Evolutionary conservation across 2,797 vertebrate species (phyloP), one percentile per base, ranked within the genome.

Genomic region (Artibeus lituratus): DNA sequence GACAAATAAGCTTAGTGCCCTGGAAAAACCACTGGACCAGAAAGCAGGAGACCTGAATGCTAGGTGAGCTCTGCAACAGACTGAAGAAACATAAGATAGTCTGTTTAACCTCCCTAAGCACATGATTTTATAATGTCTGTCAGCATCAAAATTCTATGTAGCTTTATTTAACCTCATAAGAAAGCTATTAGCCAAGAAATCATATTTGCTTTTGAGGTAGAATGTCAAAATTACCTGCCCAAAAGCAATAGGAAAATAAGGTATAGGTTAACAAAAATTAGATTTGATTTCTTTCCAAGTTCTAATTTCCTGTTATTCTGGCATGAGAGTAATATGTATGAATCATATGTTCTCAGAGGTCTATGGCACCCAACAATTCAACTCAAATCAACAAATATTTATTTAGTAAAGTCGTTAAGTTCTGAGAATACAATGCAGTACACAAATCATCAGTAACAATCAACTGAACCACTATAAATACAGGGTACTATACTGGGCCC

Each of bases 181-280:
- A 53, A 94, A 91, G 37, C 91, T 78, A 81, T 18, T 96, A 59
- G 39, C 87, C 35, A 90, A 84, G 29, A 92, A 87, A 73, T 69
- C 19, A 73, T 55, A 44, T 44, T 59, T 78, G 35, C 51, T 74
- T 91, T 96, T 76, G n/a, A 88, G 76, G 59, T 35, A 5, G 42
- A 92, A 90, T 78, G 32, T 12, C 35, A 89, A 87, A 76, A 57
- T 94, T 84, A 32, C 22, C 29, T 26, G 21, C 32, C 26, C 14
- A 5, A 65, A 72, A 82, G 72, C 72, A 90, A 73, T 10, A 94
- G 47, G 70, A 95, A 94, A 94, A 85, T 62, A 80, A 88, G 73
- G 51, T 84, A 70, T 22, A 70, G 14, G 16, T 85, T 67, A 81
- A 80, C 47, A 80, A 91, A 16, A 91, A 77, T 67, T 77, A 87